Percentiles rank a stretch among this genome's conserved stretches.
Conservation (phyloP, 37 sponge, comb jelly and placozoan species). For the Chondrilla cf. caribensis region DNA sequence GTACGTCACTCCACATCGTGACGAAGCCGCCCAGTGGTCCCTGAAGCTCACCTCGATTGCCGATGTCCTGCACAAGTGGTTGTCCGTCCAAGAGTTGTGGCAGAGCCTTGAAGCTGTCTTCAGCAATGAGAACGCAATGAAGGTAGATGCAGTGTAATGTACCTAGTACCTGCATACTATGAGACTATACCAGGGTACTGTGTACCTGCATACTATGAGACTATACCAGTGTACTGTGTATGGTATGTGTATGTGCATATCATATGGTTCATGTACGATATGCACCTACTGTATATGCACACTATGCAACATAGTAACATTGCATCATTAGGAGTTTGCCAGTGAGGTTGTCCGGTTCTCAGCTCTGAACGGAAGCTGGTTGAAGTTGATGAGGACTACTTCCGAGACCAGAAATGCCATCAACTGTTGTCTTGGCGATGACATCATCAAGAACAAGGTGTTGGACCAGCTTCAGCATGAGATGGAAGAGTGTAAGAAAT, state of each 20-base stretch:
- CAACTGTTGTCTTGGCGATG: constrained; percentile 81
- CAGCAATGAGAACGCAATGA: constrained; percentile 33
- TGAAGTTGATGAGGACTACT: constrained; percentile 66
- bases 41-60: constrained; percentile 61
- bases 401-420: constrained; percentile 60
- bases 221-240: background rate
- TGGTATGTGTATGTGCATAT: background rate
- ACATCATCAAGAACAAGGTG: constrained; percentile 36
- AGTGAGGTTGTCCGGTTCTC: constrained; percentile 71
- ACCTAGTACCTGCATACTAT: no score
- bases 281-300: no score
- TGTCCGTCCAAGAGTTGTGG: constrained; percentile 85
- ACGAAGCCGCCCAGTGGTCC: constrained; percentile 80
- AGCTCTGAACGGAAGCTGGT: constrained; percentile 62
- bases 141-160: no score
- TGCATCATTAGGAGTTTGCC: constrained; percentile 48
- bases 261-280: background rate
- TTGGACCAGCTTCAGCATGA: constrained; percentile 46
- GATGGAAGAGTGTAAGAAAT: constrained; percentile 79
- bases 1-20: constrained; percentile 70
- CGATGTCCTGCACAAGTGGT: constrained; percentile 83
- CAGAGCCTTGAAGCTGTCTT: constrained; percentile 82
- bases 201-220: no score
- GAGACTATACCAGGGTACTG: no score
- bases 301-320: no score